phyloP scores from a whole-genome alignment of 1,140 invertebrate genomes.

The Hylaeus volcanicus region DNA sequence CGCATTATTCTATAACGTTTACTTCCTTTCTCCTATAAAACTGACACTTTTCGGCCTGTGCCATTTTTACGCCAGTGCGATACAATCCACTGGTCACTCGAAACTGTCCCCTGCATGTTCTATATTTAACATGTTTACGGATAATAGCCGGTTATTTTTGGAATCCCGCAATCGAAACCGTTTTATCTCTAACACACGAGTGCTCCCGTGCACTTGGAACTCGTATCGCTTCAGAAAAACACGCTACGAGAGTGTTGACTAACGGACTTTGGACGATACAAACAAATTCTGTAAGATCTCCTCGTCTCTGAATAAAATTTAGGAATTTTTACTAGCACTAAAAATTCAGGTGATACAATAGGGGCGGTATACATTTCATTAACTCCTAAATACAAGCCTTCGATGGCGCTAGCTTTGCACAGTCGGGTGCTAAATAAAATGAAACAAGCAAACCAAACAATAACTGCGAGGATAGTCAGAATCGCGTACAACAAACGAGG shows the following conservation, averaged over 20 bases:
- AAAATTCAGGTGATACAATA: too few species aligned
- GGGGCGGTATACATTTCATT: too few species aligned
- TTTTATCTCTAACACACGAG: not conserved
- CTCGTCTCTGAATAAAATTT: too few species aligned
- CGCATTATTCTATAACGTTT: too few species aligned
- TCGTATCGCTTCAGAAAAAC: not conserved
- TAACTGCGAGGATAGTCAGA: not conserved
- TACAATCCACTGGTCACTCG: not conserved
- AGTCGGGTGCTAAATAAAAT: too few species aligned
- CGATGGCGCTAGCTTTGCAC: too few species aligned
- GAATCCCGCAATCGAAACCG: not conserved
- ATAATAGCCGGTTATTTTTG: not conserved
- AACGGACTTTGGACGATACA: too few species aligned
- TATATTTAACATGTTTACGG: not conserved
- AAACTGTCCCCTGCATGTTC: not conserved
- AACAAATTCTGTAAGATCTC: too few species aligned
- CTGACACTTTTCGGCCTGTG: too few species aligned
- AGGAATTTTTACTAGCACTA: too few species aligned
- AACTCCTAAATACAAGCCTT: too few species aligned
- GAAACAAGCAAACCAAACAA: not conserved
- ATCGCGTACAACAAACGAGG: not conserved
- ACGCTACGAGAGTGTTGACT: not conserved
- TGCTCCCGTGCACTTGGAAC: not conserved
- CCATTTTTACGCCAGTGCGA: too few species aligned
- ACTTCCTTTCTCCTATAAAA: not conserved